Evolutionary conservation across 2,797 vertebrate genomes (phyloP).

Genomic region (Salarias fasciatus): DNA sequence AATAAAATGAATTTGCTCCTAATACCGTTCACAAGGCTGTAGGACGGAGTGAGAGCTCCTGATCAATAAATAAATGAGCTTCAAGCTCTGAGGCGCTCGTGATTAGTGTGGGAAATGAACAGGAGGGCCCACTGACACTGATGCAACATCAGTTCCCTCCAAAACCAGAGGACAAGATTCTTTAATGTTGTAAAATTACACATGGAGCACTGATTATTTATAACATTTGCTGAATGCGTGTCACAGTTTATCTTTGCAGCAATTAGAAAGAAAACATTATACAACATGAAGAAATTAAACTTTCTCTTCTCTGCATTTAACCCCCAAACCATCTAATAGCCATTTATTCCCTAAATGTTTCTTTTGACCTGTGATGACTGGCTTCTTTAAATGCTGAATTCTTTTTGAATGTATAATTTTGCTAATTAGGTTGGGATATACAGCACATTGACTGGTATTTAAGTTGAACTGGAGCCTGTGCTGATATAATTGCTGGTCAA

Average conservation of each 20-base stretch:
- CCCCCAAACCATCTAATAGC: neutral
- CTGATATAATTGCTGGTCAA: too few species aligned
- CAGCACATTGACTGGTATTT: neutral
- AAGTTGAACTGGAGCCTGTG: conserved; percentile 1
- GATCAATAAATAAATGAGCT: conserved; percentile 44
- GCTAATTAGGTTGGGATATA: neutral
- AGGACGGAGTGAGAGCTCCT: conserved; percentile 6
- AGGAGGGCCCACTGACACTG: conserved; percentile 32
- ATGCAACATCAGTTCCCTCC: conserved; percentile 23
- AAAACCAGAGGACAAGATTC: conserved; percentile 17
- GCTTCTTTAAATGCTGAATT: neutral
- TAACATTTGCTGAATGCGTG: neutral
- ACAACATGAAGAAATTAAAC: neutral
- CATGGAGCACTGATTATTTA: neutral
- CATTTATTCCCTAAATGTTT: conserved; percentile 8
- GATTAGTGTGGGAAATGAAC: conserved; percentile 15
- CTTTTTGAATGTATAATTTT: neutral
- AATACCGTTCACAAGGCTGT: neutral
- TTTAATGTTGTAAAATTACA: neutral
- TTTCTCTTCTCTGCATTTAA: neutral
- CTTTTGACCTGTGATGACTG: neutral
- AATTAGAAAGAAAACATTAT: neutral
- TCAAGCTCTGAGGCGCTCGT: conserved; percentile 15
- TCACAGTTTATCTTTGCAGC: neutral
- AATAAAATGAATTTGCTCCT: neutral